phyloP scores from a whole-genome alignment of 2,888 invertebrate genomes.

The Euzophera pinguis region DNA sequence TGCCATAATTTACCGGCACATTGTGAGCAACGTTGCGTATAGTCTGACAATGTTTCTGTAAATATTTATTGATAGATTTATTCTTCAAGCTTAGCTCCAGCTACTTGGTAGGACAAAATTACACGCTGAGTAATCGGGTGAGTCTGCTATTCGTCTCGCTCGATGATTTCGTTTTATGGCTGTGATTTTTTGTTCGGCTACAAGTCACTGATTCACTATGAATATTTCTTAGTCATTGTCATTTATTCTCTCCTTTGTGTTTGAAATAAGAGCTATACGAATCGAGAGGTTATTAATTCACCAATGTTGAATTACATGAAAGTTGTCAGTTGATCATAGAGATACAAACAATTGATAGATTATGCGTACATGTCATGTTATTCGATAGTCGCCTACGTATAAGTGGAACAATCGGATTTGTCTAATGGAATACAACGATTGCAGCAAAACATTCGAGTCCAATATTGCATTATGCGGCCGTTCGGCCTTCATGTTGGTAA shows the following conservation, averaged over 20 bases:
- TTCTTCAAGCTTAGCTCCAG: constrained; percentile 47
- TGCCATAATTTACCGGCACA: constrained; percentile 57
- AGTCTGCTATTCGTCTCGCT: constrained; percentile 59
- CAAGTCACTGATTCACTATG: constrained; percentile 45
- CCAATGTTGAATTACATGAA: constrained; percentile 20
- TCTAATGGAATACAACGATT: constrained; percentile 44
- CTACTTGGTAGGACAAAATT: constrained; percentile 57
- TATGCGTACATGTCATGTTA: constrained; percentile 25
- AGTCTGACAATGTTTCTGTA: constrained; percentile 61
- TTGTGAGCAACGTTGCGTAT: constrained; percentile 63
- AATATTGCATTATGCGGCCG: constrained; percentile 47
- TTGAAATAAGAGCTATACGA: constrained; percentile 21
- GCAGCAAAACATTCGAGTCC: constrained; percentile 44
- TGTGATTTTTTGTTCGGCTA: constrained; percentile 50
- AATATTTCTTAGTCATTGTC: constrained; percentile 25
- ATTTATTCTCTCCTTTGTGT: constrained; percentile 28
- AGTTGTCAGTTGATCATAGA: constrained; percentile 23
- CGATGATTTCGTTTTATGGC: constrained; percentile 59
- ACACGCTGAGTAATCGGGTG: constrained; percentile 69
- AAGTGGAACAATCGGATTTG: constrained; percentile 40
- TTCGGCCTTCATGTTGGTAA: constrained; percentile 53
- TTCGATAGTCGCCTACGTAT: constrained; percentile 29
- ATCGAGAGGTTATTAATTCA: constrained; percentile 21
- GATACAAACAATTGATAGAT: constrained; percentile 27
- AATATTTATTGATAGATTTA: constrained; percentile 73